A percentile compares a stretch with the other conserved stretches of the same genome.
Evolutionary conservation across 2,888 invertebrate genomes (phyloP).

Genomic region (Andrena camellia): DNA sequence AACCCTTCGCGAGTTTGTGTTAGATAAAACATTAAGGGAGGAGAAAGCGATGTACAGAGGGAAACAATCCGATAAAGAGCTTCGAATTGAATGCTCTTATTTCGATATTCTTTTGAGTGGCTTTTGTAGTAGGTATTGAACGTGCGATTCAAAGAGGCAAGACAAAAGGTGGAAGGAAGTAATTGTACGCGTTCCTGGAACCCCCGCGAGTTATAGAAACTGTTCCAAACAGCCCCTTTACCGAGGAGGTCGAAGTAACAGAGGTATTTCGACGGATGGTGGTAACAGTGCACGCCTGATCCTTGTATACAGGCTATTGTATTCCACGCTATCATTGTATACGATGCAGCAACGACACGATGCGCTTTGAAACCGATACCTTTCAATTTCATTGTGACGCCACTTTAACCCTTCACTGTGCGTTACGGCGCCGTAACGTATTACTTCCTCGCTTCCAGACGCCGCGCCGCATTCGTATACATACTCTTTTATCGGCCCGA

Average conservation of each 20-base stretch:
- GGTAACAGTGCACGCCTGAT: conserved; percentile 7
- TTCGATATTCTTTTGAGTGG: not conserved
- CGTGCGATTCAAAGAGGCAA: not conserved
- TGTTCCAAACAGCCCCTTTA: not conserved
- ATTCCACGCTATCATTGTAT: conserved; percentile 10
- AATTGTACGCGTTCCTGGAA: not conserved
- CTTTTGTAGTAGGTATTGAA: not conserved
- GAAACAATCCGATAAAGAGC: too few species aligned
- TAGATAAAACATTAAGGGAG: too few species aligned
- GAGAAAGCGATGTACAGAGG: too few species aligned
- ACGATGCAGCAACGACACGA: conserved; percentile 10
- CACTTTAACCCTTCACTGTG: conserved; percentile 14
- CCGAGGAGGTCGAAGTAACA: not conserved
- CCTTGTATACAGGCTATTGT: conserved; percentile 33
- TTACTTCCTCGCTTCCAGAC: not conserved
- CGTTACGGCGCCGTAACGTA: conserved; percentile 8
- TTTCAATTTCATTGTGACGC: conserved; percentile 37
- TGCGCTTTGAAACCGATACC: conserved; percentile 36
- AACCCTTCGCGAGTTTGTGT: not conserved
- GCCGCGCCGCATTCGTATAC: not conserved
- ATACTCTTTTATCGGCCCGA: not conserved
- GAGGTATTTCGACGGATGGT: conserved; percentile 3
- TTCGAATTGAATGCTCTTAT: not conserved
- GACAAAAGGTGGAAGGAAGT: not conserved
- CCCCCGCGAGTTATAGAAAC: not conserved